phyloP scores from a whole-genome alignment of 2,113 vertebrate genomes.

The Dryoscopus gambensis region DNA sequence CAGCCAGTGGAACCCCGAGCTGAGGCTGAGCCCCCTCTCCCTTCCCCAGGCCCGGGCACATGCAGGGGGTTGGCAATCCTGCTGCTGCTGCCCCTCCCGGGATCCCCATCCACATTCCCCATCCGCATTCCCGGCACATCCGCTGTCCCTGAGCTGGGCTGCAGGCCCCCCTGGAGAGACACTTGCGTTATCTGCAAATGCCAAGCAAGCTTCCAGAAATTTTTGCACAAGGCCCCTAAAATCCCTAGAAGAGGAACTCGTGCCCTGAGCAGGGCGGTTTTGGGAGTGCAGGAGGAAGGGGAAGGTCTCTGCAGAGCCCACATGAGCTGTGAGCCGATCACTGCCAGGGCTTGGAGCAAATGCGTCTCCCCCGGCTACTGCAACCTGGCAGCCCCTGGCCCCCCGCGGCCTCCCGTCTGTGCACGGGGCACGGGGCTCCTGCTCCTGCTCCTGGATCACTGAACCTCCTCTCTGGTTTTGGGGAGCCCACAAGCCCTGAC shows the following conservation, averaged over 20 bases:
- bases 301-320: background rate
- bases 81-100: background rate
- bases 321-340: background rate
- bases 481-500: background rate
- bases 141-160: background rate
- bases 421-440: background rate
- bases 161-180: background rate
- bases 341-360: background rate
- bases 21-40: background rate
- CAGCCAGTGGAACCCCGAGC: background rate
- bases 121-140: background rate
- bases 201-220: background rate
- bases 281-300: background rate
- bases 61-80: background rate
- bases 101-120: background rate
- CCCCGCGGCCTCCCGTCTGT: accelerated
- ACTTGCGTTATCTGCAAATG: background rate
- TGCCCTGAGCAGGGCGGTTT: background rate
- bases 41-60: background rate
- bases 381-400: background rate
- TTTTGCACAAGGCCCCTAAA: background rate
- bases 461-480: background rate
- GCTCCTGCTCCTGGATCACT: accelerated
- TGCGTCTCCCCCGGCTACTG: background rate
- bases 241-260: background rate